These are phyloP conservation scores for Acleris cristana DNA, from an alignment of 2,888 invertebrate genomes.

Conservation along the genomic window DNA sequence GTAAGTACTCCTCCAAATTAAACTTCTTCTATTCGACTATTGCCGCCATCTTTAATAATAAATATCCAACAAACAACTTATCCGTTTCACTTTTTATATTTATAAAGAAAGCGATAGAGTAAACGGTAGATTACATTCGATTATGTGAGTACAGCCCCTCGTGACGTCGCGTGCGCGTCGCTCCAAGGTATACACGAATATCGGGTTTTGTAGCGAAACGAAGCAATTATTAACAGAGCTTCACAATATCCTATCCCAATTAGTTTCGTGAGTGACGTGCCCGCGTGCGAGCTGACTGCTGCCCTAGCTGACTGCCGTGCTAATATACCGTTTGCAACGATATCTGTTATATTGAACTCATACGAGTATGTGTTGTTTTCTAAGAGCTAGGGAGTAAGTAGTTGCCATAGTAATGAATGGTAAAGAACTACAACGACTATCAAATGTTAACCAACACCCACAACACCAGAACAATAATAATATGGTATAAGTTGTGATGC, in stretches of 20 bases:
- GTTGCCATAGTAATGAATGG: too few species aligned
- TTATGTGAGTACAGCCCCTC: slow-evolving; percentile 6
- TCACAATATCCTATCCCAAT: slow-evolving; percentile 45
- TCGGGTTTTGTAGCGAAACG: slow-evolving; percentile 62
- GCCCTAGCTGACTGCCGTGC: background rate
- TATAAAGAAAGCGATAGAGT: too few species aligned
- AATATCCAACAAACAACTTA: too few species aligned
- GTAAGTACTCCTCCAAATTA: slow-evolving; percentile 10
- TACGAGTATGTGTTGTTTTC: too few species aligned
- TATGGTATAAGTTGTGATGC: too few species aligned
- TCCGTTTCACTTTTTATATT: too few species aligned
- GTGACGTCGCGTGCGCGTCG: slow-evolving; percentile 73
- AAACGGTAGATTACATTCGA: too few species aligned
- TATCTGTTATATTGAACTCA: background rate
- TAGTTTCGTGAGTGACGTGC: slow-evolving; percentile 29
- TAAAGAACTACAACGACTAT: too few species aligned
- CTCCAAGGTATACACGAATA: slow-evolving; percentile 60
- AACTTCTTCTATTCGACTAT: slow-evolving; percentile 22
- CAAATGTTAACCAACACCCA: too few species aligned
- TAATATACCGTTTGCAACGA: background rate
- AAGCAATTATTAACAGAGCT: slow-evolving; percentile 58
- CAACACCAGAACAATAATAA: too few species aligned
- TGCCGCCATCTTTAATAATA: slow-evolving; percentile 32
- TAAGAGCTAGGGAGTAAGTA: too few species aligned
- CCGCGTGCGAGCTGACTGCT: slow-evolving; percentile 1